Base-by-base conservation (phyloP, 2,797 vertebrate genomes). In the Siniperca scherzeri region DNA sequence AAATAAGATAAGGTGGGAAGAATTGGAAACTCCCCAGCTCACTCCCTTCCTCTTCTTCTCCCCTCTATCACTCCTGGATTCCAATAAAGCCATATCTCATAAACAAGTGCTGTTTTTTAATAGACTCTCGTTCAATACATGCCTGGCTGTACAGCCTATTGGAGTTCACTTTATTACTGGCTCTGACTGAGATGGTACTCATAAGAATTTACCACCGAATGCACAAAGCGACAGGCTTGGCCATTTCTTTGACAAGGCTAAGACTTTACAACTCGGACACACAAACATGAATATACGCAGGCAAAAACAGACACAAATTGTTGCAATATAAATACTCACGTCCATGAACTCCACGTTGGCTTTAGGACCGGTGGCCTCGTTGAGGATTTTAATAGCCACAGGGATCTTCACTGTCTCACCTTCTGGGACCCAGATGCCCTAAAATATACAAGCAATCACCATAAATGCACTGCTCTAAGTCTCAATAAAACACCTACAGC, bases 271-370 rank as follows among this genome's bases (percentile, higher is more conserved):
- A 67, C 75, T 36, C 30, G 1, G 38, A 19, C 75, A 11, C 53
- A n/a, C 68, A 36, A 25, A 59, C 72, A 13, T 11, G 25, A 59
- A 82, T 6, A 46, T 72, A 69, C 70, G 4, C 33, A 3, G 19
- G 36, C 14, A 2, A 59, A 71, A 77, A 74, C 7, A 27, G 75
- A 87, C 78, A 85, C 83, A 74, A 79, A 85, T 17, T 53, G 87
- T 74, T 22, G 21, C 30, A 17, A n/a, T 55, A 71, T 74, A 89
- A 90, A 94, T 89, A 98, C 98, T 98, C 94, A 99, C 98, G 89
- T 99, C 98, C 98, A 99, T 99, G 88, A 99, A 99, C 91, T 99
- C 98, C 89, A 98, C 98, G 2, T 98, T 99, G 93, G 98, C 98
- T 95, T 99, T 99, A 0, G 98, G 98, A 61, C 98, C 98, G 4